Percentiles rank a stretch among this genome's conserved stretches.
phyloP scores from a whole-genome alignment of 2,113 vertebrate genomes.

The Carettochelys insculpta region DNA sequence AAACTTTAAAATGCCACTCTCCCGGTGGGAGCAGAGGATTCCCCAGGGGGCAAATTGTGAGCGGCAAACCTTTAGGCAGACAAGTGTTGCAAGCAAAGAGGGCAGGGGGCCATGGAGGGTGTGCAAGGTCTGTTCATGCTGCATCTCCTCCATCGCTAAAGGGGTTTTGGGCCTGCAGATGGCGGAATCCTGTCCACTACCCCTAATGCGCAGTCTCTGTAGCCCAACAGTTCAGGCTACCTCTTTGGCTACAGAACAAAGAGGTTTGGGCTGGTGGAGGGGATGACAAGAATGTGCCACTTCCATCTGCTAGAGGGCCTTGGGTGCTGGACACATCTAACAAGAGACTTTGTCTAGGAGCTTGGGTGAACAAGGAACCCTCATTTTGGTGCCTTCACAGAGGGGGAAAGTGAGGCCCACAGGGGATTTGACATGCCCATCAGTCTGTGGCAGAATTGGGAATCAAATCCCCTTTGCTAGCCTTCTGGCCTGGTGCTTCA shows the following conservation, averaged over 20 bases:
- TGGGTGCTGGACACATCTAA: background rate
- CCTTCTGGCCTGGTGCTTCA: background rate
- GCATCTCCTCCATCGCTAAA: background rate
- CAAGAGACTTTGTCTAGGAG: background rate
- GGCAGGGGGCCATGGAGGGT: background rate
- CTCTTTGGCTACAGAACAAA: background rate
- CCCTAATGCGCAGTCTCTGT: background rate
- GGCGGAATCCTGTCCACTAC: no score
- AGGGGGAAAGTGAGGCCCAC: background rate
- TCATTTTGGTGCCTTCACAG: background rate
- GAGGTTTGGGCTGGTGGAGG: background rate
- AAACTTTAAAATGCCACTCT: no score
- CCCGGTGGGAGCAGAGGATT: no score
- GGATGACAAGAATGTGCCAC: background rate
- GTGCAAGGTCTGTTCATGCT: background rate
- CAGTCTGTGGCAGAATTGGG: background rate
- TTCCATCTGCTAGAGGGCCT: background rate
- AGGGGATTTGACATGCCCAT: background rate
- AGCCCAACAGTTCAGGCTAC: background rate
- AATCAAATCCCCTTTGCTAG: background rate
- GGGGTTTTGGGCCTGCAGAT: background rate
- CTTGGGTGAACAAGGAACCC: background rate
- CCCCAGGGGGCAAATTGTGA: background rate
- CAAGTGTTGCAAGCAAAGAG: background rate
- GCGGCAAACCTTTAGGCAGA: no score